phyloP scores from a whole-genome alignment of 2,797 vertebrate species.

The Pagetopsis macropterus region DNA sequence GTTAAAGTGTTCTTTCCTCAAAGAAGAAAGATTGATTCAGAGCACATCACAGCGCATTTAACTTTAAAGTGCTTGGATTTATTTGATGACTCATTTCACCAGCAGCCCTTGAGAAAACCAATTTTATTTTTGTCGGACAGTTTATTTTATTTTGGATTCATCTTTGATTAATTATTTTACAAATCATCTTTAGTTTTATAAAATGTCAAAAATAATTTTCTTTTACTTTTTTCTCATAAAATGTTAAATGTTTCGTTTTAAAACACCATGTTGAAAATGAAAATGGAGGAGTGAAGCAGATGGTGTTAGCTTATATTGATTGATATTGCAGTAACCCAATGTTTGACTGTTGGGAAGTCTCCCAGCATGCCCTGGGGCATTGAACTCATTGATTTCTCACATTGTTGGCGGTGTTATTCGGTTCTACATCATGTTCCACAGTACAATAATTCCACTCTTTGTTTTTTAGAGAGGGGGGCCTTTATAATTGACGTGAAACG shows the following conservation, averaged over 20 bases:
- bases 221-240: background rate
- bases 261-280: background rate
- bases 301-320: background rate
- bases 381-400: background rate
- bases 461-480: background rate
- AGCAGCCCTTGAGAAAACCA: background rate
- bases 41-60: constrained; percentile 2
- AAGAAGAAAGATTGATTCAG: constrained; percentile 1
- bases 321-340: background rate
- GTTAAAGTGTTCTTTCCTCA: background rate
- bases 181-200: background rate
- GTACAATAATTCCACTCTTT: background rate
- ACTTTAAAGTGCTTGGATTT: constrained; percentile 9
- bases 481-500: constrained; percentile 23
- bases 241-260: background rate
- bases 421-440: too few relatives aligned
- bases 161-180: background rate
- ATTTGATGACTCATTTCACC: constrained; percentile 2
- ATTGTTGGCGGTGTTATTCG: background rate
- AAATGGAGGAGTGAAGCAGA: background rate
- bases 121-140: background rate
- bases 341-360: background rate
- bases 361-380: background rate
- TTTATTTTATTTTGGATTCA: background rate
- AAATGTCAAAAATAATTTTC: background rate